Evolutionary conservation across 2,113 vertebrate species (phyloP), one percentile per base, ranked within the genome.

Genomic region (Dicaeum eximium): DNA sequence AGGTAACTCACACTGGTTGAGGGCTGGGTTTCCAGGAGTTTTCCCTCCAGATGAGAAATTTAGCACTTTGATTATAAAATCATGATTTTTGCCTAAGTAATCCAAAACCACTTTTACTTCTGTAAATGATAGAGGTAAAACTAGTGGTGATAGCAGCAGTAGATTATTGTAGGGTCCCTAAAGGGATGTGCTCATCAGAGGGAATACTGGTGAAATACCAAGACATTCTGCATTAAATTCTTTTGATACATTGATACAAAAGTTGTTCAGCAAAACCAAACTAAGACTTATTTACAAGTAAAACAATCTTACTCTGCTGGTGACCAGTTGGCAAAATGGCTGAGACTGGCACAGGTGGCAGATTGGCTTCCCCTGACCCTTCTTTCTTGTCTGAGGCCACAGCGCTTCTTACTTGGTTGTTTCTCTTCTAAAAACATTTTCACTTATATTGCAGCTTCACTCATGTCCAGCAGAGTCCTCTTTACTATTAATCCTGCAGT

Each of bases 11-110:
- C 4, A 2, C 24, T 44, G 51, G 19, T 16, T 15, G 11, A 42
- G 11, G 1, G 0, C 6, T 53, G 28, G 2, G 2, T 56, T 77
- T 8, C 23, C 20, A 56, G 20, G 10, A 13, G 1, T 31, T 69
- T 17, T 4, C 15, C 3, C 3, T 48, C 10, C 13, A 53, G 4
- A 1, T 78, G 24, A 53, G 18, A 10, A 65, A 42, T 56, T 9
- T 51, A 47, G 7, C 10, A 8, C 7, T 69, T 37, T 24, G 3
- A 30, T 56, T 31, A 45, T 11, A 3, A 1, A 37, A 4, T 15
- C 15, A 16, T 7, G 0, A 10, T 19, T 86, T 64, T 74, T 75
- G 45, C 19, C 19, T 50, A 11, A 67, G 28, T 44, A 66, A 53
- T 6, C 5, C 6, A 80, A 48, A 31, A 5, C 2, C 31, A 33